phyloP scores from a whole-genome alignment of 2,113 vertebrate genomes.

The Sula dactylatra region DNA sequence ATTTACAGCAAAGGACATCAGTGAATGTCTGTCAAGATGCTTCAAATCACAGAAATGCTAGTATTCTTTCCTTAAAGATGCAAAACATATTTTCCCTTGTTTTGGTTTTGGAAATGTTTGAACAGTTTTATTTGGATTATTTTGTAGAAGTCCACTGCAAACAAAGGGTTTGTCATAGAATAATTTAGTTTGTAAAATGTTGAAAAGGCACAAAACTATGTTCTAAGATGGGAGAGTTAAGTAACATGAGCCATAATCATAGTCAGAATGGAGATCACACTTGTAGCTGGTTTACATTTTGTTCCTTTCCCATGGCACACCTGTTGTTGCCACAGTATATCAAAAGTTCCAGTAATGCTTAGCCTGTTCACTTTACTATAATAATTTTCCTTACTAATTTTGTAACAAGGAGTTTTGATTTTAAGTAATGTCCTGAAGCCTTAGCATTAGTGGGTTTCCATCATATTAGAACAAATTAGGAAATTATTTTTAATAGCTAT shows the following conservation, averaged over 20 bases:
- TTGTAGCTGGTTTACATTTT: background rate
- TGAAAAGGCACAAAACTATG: background rate
- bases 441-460: background rate
- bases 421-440: background rate
- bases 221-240: background rate
- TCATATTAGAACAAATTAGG: background rate
- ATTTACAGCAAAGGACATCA: background rate
- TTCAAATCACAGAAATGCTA: background rate
- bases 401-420: background rate
- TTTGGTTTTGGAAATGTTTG: background rate
- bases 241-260: background rate
- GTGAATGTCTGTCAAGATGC: background rate
- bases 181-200: background rate
- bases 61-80: background rate
- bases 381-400: background rate
- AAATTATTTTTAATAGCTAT: conserved; percentile 29
- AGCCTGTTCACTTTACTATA: background rate
- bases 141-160: background rate
- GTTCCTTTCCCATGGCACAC: background rate
- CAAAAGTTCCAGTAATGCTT: background rate
- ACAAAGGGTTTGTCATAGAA: background rate
- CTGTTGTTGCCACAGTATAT: background rate
- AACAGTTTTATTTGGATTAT: background rate
- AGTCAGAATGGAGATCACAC: background rate
- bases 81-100: background rate